Evolutionary conservation across 2,888 invertebrate genomes (phyloP).

Genomic region (Drosophila acutilabella): DNA sequence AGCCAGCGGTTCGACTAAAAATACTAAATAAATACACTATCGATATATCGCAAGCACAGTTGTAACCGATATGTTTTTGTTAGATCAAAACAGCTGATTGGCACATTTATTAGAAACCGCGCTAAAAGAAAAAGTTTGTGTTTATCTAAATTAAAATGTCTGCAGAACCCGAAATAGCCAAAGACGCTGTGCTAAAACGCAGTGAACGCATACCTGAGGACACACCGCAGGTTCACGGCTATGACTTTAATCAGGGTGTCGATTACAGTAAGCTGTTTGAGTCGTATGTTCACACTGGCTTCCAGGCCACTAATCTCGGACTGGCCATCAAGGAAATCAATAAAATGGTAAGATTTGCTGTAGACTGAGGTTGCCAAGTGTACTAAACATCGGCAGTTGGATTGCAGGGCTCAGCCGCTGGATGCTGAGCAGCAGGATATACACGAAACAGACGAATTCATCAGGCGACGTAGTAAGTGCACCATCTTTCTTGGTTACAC

Average conservation of each 20-base stretch:
- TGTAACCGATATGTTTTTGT: background rate
- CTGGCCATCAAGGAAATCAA: constrained; percentile 95
- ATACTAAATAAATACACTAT: background rate
- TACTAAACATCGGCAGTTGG: constrained; percentile 86
- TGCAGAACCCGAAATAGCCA: constrained; percentile 86
- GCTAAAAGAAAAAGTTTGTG: constrained; percentile 28
- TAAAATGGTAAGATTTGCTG: constrained; percentile 89
- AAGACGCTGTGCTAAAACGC: constrained; percentile 90
- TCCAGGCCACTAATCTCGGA: constrained; percentile 98
- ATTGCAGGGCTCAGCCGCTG: constrained; percentile 89
- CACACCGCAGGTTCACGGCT: constrained; percentile 91
- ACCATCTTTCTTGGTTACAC: constrained; percentile 99
- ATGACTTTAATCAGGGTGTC: constrained; percentile 96
- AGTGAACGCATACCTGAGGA: constrained; percentile 89
- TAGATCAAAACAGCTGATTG: constrained; percentile 1
- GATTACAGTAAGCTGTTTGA: constrained; percentile 93
- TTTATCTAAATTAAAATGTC: constrained; percentile 64
- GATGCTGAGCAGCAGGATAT: constrained; percentile 88
- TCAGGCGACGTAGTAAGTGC: constrained; percentile 91
- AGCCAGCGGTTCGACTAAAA: no score
- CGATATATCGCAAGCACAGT: background rate
- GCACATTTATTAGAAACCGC: constrained; percentile 38
- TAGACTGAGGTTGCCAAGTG: background rate
- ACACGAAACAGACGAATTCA: constrained; percentile 92
- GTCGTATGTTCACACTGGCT: constrained; percentile 93